Conservation (phyloP, 2,888 invertebrate species). For the Ophioninae sp. region DNA sequence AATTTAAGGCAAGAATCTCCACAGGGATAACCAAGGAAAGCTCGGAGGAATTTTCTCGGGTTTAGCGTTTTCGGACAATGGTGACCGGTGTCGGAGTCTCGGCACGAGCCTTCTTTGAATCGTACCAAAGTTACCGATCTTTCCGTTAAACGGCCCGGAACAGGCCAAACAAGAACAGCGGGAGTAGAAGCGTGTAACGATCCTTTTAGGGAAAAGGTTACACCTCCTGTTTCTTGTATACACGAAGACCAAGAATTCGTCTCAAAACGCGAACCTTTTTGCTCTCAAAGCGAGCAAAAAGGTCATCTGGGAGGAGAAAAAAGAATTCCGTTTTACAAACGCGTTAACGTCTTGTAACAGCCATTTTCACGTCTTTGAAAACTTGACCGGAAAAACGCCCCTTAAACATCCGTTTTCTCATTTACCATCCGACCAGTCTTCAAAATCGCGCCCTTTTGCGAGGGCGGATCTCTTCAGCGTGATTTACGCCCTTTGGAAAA, state of each 20-base stretch:
- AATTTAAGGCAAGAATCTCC: neutral
- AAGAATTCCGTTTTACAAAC: constrained; percentile 52
- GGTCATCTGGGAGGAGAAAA: constrained; percentile 3
- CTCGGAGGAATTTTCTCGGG: neutral
- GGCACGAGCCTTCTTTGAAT: constrained; percentile 50
- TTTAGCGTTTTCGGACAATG: constrained; percentile 56
- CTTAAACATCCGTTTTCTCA: constrained; percentile 24
- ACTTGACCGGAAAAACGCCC: constrained; percentile 61
- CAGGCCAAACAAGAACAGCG: constrained; percentile 65
- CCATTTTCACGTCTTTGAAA: constrained; percentile 55
- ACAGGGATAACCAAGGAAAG: too few species aligned
- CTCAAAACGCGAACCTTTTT: too few species aligned
- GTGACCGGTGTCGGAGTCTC: constrained; percentile 53
- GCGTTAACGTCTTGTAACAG: constrained; percentile 57
- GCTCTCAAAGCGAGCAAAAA: neutral
- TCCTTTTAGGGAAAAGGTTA: constrained; percentile 35
- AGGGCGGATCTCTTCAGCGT: constrained; percentile 68
- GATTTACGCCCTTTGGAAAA: constrained; percentile 70
- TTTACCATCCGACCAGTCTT: constrained; percentile 19
- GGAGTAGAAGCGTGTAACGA: constrained; percentile 63
- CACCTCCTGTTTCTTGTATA: neutral
- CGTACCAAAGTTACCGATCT: constrained; percentile 40
- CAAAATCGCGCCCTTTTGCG: constrained; percentile 45
- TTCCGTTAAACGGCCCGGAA: constrained; percentile 61
- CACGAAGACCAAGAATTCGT: neutral